Evolutionary conservation across 2,888 invertebrate genomes (phyloP).

Genomic region (Gymnoscelis rufifasciata): DNA sequence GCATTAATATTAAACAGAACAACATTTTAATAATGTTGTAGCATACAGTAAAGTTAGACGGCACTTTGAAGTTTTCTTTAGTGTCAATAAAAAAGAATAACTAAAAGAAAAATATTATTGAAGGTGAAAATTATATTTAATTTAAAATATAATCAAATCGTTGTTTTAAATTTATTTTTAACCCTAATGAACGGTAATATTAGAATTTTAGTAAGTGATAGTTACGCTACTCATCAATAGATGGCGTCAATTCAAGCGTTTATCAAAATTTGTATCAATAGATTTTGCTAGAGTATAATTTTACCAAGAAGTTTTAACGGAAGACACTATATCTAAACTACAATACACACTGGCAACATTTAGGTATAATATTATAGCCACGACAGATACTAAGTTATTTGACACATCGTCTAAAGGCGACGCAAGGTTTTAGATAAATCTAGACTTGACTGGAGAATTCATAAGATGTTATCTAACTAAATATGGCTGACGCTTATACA

Average conservation of each 20-base stretch:
- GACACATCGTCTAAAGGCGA: neutral
- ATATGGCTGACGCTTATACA: no score
- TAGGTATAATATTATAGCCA: constrained; percentile 8
- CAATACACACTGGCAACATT: constrained; percentile 20
- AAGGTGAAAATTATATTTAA: neutral
- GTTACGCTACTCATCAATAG: constrained; percentile 37
- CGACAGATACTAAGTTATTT: constrained; percentile 10
- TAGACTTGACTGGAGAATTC: neutral
- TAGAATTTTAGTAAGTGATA: constrained; percentile 10
- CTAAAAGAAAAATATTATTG: no score
- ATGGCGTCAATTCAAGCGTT: constrained; percentile 35
- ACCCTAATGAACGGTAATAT: no score
- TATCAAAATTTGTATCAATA: constrained; percentile 27
- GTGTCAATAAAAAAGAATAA: no score
- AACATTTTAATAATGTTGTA: no score
- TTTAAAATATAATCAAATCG: constrained; percentile 4
- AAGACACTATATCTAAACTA: constrained; percentile 21
- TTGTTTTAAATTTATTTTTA: constrained; percentile 9
- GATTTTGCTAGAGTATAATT: constrained; percentile 18
- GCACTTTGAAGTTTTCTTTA: no score
- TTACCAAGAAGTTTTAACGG: constrained; percentile 19
- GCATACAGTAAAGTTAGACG: no score
- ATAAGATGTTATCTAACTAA: no score
- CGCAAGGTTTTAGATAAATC: neutral
- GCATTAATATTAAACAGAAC: no score